Base-by-base conservation (phyloP, 2,113 vertebrate species). In the Lophochroa leadbeateri region DNA sequence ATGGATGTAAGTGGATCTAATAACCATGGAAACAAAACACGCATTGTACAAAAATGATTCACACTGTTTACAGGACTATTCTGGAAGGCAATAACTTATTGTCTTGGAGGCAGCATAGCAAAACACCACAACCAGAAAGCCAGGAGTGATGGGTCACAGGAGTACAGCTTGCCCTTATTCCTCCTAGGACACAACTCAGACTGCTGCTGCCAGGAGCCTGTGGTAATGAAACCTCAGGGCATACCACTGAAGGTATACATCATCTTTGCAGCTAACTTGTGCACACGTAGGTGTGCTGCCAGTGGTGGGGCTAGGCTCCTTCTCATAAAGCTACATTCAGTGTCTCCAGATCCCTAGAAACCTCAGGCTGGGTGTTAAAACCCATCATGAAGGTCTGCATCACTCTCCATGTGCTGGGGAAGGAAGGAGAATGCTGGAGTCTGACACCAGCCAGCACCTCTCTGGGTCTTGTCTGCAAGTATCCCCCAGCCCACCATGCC, bases 21-120 rank as follows among this genome's bases (percentile, higher is more conserved):
- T 83, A 94, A 82, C 94, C 79, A 96, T 92, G 88, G 92, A 96
- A 97, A 97, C 90, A 95, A 92, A 96, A 91, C 75, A 91, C 0
- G 0, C 0, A 0, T 74, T 0, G 0, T 46, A 86, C 2, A 2
- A 92, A 94, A 95, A 88, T 95, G 46, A 95, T 90, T 95, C 91
- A 92, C n/a, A 52, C 35, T 81, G 44, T 78, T 96, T 93, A 63
- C 76, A 79, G 65, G 86, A 83, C 11, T 83, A n/a, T 68, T 90
- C 92, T 93, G 86, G 61, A 81, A 96, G 67, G 83, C 90, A 97
- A 11, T 87, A 86, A 43, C 53, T 96, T 71, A 50, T 46, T 64
- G 29, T 55, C n/a, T 92, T 72, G 71, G 31, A 94, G 70, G 83
- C 35, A 78, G 63, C 72, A 72, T 14, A 79, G 82, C 43, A 76